phyloP scores from a whole-genome alignment of 2,113 vertebrate genomes.

The Tauraco erythrolophus region DNA sequence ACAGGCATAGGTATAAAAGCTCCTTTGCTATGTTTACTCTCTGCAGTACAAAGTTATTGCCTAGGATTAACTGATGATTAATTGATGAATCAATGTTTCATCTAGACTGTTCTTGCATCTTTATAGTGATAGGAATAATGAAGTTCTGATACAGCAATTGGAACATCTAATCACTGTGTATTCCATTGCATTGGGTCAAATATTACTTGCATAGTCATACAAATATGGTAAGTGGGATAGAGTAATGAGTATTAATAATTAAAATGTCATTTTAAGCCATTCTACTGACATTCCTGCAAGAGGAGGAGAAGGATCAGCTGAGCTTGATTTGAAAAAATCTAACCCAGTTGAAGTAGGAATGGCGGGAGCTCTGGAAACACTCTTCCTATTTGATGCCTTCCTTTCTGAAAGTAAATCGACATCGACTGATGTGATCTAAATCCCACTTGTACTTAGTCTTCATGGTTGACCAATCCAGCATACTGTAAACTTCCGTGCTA shows the following conservation, averaged over 20 bases:
- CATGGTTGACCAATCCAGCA: not conserved
- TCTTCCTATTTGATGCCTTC: not conserved
- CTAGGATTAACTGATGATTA: conserved; percentile 6
- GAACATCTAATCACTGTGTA: not conserved
- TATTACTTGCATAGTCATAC: not conserved
- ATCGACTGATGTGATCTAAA: not conserved
- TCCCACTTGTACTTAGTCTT: not conserved
- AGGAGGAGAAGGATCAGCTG: not conserved
- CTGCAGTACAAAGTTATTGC: not conserved
- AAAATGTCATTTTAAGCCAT: not conserved
- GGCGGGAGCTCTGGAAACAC: not conserved
- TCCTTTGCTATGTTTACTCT: not conserved
- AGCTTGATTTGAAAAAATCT: not conserved
- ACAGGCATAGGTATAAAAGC: not conserved
- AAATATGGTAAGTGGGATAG: not conserved
- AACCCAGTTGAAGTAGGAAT: not conserved
- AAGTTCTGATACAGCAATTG: not conserved
- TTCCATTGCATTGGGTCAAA: not conserved
- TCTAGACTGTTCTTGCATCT: not conserved
- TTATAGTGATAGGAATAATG: not conserved
- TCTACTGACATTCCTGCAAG: not conserved
- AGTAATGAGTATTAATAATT: not conserved
- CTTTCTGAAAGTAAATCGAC: not conserved
- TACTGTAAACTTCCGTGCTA: not conserved
- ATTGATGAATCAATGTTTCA: not conserved